Percentiles rank a stretch among this genome's conserved stretches.
These are phyloP conservation scores for Fulica atra DNA, from an alignment of 2,113 vertebrate species.

Conservation along the genomic window DNA sequence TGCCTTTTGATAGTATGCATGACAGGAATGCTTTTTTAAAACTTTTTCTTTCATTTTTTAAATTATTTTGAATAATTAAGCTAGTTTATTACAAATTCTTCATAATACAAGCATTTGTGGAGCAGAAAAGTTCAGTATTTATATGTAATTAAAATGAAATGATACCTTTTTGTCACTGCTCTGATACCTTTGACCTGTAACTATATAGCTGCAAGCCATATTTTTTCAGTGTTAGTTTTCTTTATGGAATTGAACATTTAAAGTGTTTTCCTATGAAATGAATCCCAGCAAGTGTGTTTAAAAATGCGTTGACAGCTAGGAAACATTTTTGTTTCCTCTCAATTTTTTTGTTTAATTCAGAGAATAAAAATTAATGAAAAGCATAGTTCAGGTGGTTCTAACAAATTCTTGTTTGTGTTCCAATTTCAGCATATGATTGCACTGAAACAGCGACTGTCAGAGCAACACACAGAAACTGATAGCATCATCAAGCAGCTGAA, in stretches of 20 bases:
- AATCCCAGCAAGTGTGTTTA: background rate
- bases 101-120: background rate
- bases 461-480: slow-evolving; percentile 81
- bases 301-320: background rate
- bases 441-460: slow-evolving; percentile 88
- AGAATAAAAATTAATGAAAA: background rate
- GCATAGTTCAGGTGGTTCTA: background rate
- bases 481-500: slow-evolving; percentile 70
- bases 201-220: background rate
- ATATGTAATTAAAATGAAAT: background rate
- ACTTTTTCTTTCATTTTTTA: background rate
- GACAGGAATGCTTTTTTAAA: background rate
- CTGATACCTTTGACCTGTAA: background rate
- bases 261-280: background rate
- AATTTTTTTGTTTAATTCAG: background rate
- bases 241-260: background rate
- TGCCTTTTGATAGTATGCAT: background rate
- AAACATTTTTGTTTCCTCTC: background rate
- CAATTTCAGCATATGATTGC: slow-evolving; percentile 87
- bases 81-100: background rate
- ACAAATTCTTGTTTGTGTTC: slow-evolving; percentile 10
- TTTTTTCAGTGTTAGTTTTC: background rate
- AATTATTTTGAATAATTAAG: background rate
- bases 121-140: background rate
- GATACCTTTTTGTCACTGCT: background rate